Conservation (phyloP, 2,797 vertebrate genomes). For the Ceryle rudis region DNA sequence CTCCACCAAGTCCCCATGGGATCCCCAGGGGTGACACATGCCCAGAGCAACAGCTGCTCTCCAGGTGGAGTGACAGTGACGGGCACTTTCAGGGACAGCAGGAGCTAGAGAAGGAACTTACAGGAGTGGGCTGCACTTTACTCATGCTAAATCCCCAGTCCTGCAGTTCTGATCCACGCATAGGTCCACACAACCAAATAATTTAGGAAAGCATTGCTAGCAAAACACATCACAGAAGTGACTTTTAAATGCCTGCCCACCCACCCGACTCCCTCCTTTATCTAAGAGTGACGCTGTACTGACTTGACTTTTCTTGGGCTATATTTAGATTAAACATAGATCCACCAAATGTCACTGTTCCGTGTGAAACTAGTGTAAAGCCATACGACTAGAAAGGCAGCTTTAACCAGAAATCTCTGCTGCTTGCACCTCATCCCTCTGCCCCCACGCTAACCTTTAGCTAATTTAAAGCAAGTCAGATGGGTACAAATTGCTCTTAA, state of each 20-base stretch:
- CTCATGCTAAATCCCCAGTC: neutral
- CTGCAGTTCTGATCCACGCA: neutral
- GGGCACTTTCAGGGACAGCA: neutral
- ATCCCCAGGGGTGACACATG: neutral
- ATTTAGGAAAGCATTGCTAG: neutral
- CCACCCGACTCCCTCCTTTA: neutral
- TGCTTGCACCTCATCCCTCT: neutral
- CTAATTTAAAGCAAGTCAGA: neutral
- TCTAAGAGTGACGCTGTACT: neutral
- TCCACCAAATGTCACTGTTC: constrained; percentile 33
- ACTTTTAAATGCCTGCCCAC: constrained; percentile 18
- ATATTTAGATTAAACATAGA: constrained; percentile 17
- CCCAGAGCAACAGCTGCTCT: neutral
- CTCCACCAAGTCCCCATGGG: neutral
- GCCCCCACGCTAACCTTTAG: neutral
- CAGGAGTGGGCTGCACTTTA: neutral
- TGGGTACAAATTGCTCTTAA: neutral
- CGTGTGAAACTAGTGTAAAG: neutral
- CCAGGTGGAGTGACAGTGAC: neutral
- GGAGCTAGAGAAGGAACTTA: neutral
- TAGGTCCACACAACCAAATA: neutral
- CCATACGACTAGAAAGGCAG: neutral
- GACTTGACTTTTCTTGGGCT: constrained; percentile 11
- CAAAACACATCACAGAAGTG: neutral
- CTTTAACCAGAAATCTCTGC: neutral